Evolutionary conservation across 2,797 vertebrate species (phyloP), one percentile per base, ranked within the genome.

Genomic region (Odontamblyopus rebecca): DNA sequence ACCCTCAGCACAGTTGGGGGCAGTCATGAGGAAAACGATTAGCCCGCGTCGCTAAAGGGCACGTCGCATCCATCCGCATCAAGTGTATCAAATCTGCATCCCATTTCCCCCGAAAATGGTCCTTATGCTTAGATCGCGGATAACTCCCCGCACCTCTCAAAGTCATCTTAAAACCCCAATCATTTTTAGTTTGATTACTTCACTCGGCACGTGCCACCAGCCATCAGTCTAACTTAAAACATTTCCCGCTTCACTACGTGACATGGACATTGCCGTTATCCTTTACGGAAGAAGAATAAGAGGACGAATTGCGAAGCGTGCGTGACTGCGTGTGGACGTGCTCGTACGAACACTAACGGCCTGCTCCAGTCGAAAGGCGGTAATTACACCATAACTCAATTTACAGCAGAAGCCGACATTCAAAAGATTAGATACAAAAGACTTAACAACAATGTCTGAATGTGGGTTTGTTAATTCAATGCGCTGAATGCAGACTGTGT

Each of bases 1-100:
- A 82, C 82, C 74, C 82, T 72, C 67, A 76, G 84, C 71, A 75
- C 74, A 75, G 82, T 85, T 77, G 74, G 73, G 75, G 80, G 82
- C 78, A 85, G 78, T 88, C 85, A 67, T 74, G 85, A 81, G 85
- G 83, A 86, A 90, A 90, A 88, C 78, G 29, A 88, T 83, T 70
- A 68, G 72, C 70, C 56, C 1, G 61, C 77, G 19, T 63, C 1
- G 72, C 78, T 69, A 59, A 78, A 76, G 82, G 86, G 71, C 74
- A 68, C 7, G 73, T 65, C 71, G 62, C 48, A 70, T 72, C 29
- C 27, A 35, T 11, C 61, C 32, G 64, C 73, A 67, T 62, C 67
- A 73, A 32, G 18, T 30, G n/a, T 59, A 66, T 85, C 80, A 82
- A 61, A 67, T 72, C 41, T 67, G 50, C 48, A 63, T 70, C 35